A percentile compares a stretch with the other conserved stretches of the same genome.
Evolutionary conservation across 2,113 vertebrate genomes (phyloP).

Genomic region (Patagioenas fasciata): DNA sequence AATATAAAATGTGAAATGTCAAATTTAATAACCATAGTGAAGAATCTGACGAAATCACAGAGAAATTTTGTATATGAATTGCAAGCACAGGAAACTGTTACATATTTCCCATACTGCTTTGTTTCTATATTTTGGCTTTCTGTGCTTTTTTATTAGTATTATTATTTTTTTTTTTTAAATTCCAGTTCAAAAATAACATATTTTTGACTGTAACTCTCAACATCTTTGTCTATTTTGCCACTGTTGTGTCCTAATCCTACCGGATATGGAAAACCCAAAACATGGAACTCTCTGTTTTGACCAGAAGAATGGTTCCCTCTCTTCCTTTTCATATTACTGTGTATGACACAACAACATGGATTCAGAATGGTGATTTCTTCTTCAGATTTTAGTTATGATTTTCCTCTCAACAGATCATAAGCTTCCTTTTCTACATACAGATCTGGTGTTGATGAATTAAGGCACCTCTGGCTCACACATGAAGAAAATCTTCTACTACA

Average conservation of each 20-base stretch:
- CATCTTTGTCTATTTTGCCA: background rate
- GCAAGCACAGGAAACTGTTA: background rate
- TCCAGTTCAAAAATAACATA: background rate
- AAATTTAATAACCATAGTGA: background rate
- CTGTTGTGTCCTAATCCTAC: too few relatives aligned
- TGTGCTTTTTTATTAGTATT: background rate
- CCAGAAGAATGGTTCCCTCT: background rate
- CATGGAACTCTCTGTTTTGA: background rate
- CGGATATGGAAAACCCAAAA: background rate
- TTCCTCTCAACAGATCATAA: background rate
- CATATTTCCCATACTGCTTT: background rate
- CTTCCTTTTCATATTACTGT: background rate
- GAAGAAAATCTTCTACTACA: background rate
- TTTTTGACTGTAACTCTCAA: background rate
- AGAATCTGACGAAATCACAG: background rate
- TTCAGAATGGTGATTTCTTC: background rate
- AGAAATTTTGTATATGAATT: background rate
- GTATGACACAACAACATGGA: background rate
- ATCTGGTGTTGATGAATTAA: background rate
- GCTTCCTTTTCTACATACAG: background rate
- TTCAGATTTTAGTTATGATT: background rate
- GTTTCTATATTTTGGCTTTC: background rate
- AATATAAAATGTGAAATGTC: background rate
- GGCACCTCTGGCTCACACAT: background rate
- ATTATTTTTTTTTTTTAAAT: background rate